Percentiles rank a stretch among this genome's conserved stretches.
These are phyloP conservation scores for Forbesichthys papilliferus DNA, from an alignment of 2,113 vertebrate genomes.

Conservation along the genomic window DNA sequence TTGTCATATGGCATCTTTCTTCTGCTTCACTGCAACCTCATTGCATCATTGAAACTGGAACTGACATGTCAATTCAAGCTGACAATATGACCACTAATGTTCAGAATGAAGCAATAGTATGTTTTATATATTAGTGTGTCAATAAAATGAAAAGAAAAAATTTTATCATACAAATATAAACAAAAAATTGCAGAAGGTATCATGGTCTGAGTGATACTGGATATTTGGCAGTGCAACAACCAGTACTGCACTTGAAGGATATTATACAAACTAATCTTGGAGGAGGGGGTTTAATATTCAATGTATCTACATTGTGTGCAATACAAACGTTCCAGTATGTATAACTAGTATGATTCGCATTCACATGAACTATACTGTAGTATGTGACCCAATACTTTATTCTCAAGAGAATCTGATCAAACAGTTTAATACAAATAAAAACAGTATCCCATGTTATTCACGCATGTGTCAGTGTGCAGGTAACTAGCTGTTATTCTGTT, in stretches of 20 bases:
- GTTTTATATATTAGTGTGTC: background rate
- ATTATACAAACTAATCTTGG: too few relatives aligned
- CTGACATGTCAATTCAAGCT: slow-evolving; percentile 29
- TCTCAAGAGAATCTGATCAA: background rate
- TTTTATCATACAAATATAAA: too few relatives aligned
- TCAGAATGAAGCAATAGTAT: background rate
- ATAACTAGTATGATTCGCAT: too few relatives aligned
- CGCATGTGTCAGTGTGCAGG: slow-evolving; percentile 3
- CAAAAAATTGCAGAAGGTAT: too few relatives aligned
- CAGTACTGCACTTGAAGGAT: too few relatives aligned
- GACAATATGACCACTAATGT: slow-evolving; percentile 13
- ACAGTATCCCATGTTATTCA: background rate
- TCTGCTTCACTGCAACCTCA: slow-evolving; percentile 43
- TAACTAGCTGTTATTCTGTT: slow-evolving; percentile 1
- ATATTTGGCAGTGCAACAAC: too few relatives aligned
- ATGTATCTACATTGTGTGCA: too few relatives aligned
- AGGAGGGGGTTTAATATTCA: too few relatives aligned
- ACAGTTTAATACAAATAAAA: background rate
- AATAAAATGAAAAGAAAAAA: too few relatives aligned
- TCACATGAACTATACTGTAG: too few relatives aligned
- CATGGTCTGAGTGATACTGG: too few relatives aligned
- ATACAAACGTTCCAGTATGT: too few relatives aligned
- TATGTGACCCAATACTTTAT: background rate
- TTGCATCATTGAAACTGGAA: slow-evolving; percentile 39
- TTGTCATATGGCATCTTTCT: slow-evolving; percentile 57